Evolutionary conservation across 1,140 invertebrate genomes (phyloP).

Genomic region (Phocides pigmalion): DNA sequence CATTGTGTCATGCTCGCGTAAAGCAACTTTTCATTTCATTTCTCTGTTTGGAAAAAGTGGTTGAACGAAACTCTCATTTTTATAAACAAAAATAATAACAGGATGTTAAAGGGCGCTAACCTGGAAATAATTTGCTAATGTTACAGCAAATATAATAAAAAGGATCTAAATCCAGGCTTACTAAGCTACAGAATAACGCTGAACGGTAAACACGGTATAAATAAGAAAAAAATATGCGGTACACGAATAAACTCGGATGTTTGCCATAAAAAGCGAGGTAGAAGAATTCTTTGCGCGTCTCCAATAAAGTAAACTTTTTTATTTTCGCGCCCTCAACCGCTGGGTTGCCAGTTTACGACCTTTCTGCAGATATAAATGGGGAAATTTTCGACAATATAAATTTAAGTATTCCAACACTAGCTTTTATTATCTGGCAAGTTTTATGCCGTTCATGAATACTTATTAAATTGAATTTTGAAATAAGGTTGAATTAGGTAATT

Average conservation of each 20-base stretch:
- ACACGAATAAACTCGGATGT: constrained; percentile 14
- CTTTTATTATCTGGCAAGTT: constrained; percentile 11
- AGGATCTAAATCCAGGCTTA: background rate
- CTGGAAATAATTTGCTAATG: constrained; percentile 1
- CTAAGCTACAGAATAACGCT: background rate
- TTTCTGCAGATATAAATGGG: constrained; percentile 10
- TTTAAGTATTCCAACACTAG: constrained; percentile 11
- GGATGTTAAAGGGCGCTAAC: background rate
- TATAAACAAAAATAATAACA: background rate
- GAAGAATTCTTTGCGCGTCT: constrained; percentile 14
- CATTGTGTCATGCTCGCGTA: no score
- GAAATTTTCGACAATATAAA: constrained; percentile 13
- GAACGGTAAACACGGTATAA: background rate
- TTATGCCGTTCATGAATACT: background rate
- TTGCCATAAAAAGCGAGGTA: constrained; percentile 15
- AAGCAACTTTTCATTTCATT: no score
- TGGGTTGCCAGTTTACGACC: constrained; percentile 19
- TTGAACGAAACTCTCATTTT: no score
- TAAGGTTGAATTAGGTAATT: no score
- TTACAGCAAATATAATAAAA: background rate
- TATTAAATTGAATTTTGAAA: background rate
- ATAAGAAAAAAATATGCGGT: constrained; percentile 15
- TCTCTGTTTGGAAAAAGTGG: no score
- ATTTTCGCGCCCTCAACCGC: constrained; percentile 3
- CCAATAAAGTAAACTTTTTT: constrained; percentile 19